These are phyloP conservation scores for Dendronephthya gigantea DNA, from an alignment of 64 coral and sea anemone genomes.

Conservation along the genomic window DNA sequence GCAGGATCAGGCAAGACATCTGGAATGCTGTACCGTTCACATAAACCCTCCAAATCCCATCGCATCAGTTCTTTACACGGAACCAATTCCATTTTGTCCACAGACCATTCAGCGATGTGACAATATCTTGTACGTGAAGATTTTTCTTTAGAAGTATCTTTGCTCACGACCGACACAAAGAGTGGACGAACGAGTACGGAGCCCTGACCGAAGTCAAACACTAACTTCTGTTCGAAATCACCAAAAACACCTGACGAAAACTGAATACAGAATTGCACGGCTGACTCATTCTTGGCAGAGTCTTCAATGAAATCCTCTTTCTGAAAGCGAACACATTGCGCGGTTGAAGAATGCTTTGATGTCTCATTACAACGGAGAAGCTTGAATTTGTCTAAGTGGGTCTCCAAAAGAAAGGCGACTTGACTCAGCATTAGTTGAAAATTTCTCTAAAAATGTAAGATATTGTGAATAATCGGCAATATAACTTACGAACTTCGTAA, in stretches of 20 bases:
- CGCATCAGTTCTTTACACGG: not conserved
- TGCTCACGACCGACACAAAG: not conserved
- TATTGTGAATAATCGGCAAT: too few species aligned
- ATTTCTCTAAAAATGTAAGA: not conserved
- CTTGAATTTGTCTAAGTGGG: constrained; percentile 3
- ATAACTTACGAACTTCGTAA: too few species aligned
- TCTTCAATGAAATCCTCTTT: not conserved
- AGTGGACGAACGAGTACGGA: not conserved
- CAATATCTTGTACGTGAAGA: not conserved
- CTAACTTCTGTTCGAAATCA: not conserved
- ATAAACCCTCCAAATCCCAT: not conserved
- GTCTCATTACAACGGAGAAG: not conserved
- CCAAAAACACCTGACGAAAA: not conserved
- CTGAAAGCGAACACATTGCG: not conserved
- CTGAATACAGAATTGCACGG: not conserved
- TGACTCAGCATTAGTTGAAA: not conserved
- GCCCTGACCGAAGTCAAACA: not conserved
- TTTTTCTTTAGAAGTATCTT: not conserved
- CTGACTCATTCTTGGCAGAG: not conserved
- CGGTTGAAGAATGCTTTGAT: not conserved
- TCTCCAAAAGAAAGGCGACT: not conserved
- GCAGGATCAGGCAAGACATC: not conserved
- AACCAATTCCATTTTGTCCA: not conserved
- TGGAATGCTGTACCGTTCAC: not conserved
- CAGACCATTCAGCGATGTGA: not conserved